Conservation (phyloP, 2,888 invertebrate species). For the Shargacucullia verbasci region DNA sequence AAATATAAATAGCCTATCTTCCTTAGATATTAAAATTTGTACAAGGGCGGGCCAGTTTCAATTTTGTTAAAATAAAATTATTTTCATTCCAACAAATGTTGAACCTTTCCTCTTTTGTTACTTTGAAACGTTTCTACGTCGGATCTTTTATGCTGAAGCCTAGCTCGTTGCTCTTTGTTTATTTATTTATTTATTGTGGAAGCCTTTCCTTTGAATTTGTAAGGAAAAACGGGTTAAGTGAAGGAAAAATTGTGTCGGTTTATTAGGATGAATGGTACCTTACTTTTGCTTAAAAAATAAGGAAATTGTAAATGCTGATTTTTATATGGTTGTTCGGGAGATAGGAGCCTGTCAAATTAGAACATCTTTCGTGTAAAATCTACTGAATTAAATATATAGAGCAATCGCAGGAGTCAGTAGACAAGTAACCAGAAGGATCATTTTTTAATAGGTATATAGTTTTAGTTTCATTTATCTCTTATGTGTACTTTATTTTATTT, state of each 20-base stretch:
- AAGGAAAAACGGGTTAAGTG: slow-evolving; percentile 10
- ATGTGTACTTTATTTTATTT: no score
- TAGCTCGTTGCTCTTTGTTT: slow-evolving; percentile 34
- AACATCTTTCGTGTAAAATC: no score
- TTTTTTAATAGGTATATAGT: no score
- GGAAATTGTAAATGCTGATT: no score
- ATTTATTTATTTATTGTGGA: slow-evolving; percentile 28
- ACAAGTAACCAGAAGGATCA: no score
- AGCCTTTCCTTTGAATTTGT: slow-evolving; percentile 11
- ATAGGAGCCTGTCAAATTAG: no score
- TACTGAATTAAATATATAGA: no score
- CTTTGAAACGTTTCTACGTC: slow-evolving; percentile 40
- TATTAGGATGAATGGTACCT: no score
- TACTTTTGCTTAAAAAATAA: no score
- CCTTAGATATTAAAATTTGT: slow-evolving; percentile 87
- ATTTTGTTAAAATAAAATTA: slow-evolving; percentile 85
- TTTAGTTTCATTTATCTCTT: no score
- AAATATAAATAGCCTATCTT: slow-evolving; percentile 88
- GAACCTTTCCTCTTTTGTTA: slow-evolving; percentile 53
- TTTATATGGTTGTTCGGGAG: no score
- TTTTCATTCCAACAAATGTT: slow-evolving; percentile 63
- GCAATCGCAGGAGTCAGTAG: no score
- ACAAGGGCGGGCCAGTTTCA: slow-evolving; percentile 74
- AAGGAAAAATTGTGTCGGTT: not conserved
- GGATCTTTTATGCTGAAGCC: slow-evolving; percentile 35